These are phyloP conservation scores for Malurus cyaneus DNA, from an alignment of 2,113 vertebrate genomes.

Conservation along the genomic window DNA sequence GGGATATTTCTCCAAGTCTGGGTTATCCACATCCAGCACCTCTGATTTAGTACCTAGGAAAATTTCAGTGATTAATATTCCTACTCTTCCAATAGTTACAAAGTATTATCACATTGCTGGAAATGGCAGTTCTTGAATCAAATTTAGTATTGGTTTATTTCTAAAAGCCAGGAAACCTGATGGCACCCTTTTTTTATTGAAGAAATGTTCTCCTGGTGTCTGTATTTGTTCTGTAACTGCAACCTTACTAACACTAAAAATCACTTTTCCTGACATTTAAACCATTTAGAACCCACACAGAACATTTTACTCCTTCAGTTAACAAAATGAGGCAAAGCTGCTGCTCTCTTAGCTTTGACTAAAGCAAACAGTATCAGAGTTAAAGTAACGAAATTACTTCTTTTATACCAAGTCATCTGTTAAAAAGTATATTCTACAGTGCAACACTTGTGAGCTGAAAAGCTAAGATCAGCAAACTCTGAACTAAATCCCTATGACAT, in stretches of 20 bases:
- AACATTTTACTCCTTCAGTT: neutral
- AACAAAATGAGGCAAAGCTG: neutral
- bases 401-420: neutral
- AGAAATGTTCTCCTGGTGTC: neutral
- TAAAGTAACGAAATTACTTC: neutral
- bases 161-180: neutral
- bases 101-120: neutral
- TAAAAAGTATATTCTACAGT: neutral
- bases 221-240: neutral
- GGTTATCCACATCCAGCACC: conserved; percentile 89
- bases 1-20: conserved; percentile 85
- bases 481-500: neutral
- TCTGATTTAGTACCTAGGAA: conserved; percentile 91
- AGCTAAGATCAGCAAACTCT: neutral
- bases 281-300: neutral
- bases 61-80: neutral
- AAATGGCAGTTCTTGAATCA: neutral
- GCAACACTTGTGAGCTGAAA: neutral
- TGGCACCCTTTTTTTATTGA: neutral
- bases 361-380: neutral
- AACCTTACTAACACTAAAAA: neutral
- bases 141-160: neutral
- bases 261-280: neutral
- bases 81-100: neutral
- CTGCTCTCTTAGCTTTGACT: neutral